Percentiles rank a stretch among this genome's conserved stretches.
phyloP scores from a whole-genome alignment of 1,140 invertebrate species.

The Stegodyphus dumicola region DNA sequence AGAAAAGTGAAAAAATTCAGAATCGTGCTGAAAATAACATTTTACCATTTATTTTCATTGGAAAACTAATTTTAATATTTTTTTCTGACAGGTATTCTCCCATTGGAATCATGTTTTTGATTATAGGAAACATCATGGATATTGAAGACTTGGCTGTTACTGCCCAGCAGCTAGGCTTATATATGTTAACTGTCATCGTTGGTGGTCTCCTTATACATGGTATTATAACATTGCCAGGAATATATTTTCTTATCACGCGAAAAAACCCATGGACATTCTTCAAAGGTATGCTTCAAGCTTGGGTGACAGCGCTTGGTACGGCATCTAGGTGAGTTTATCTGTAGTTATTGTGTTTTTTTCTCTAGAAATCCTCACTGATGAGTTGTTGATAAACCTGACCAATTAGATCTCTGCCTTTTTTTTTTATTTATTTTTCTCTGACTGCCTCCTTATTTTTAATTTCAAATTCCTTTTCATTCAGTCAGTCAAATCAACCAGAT shows the following conservation, averaged over 20 bases:
- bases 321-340: slow-evolving; percentile 67
- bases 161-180: slow-evolving; percentile 72
- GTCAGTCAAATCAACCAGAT: no score
- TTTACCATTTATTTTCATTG: no score
- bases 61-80: no score
- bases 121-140: slow-evolving; percentile 73
- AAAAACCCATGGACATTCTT: slow-evolving; percentile 74
- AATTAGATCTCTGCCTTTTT: not conserved
- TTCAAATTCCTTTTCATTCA: no score
- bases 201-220: slow-evolving; percentile 75
- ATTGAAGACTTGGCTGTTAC: slow-evolving; percentile 72
- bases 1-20: no score
- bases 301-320: slow-evolving; percentile 74
- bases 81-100: slow-evolving; percentile 73
- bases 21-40: no score
- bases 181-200: slow-evolving; percentile 71
- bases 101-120: slow-evolving; percentile 74
- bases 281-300: slow-evolving; percentile 74
- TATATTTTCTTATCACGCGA: slow-evolving; percentile 72
- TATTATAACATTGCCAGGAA: slow-evolving; percentile 70
- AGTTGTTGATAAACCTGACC: not conserved
- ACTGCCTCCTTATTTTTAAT: not conserved
- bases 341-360: no score
- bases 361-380: not conserved
- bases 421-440: not conserved